Conservation (phyloP, 2,797 vertebrate species). For the Triplophysa yarkandensis region DNA sequence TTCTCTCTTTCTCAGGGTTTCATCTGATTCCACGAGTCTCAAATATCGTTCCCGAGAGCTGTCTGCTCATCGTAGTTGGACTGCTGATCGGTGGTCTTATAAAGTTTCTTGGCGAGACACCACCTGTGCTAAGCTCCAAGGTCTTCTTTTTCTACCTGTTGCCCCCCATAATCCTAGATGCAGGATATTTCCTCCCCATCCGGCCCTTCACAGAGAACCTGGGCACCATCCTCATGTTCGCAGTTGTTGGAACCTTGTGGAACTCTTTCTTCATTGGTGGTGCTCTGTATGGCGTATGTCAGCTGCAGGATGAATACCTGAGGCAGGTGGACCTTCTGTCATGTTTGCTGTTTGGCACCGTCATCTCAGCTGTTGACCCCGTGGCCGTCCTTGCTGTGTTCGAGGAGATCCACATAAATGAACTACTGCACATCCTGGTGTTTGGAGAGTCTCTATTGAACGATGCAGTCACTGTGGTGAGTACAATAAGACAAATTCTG, state of each 20-base stretch:
- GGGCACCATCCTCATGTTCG: conserved; percentile 97
- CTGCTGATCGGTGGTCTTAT: conserved; percentile 92
- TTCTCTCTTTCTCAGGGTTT: conserved; percentile 79
- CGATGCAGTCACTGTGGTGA: conserved; percentile 95
- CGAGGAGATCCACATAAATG: conserved; percentile 98
- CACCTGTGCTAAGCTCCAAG: conserved; percentile 80
- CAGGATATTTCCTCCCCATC: conserved; percentile 95
- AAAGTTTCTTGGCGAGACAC: conserved; percentile 82
- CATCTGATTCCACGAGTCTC: conserved; percentile 91
- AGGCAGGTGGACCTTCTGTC: conserved; percentile 79
- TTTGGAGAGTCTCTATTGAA: conserved; percentile 98
- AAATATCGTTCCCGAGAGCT: conserved; percentile 94
- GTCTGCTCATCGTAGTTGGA: conserved; percentile 93
- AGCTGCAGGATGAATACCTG: conserved; percentile 76
- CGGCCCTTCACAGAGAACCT: conserved; percentile 95
- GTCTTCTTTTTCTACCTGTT: conserved; percentile 94
- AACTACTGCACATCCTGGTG: conserved; percentile 94
- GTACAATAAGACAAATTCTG: conserved; percentile 39
- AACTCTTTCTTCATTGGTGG: conserved; percentile 93
- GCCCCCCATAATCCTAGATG: conserved; percentile 96
- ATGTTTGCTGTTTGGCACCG: conserved; percentile 91
- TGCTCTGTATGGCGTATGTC: conserved; percentile 86
- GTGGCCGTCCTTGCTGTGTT: conserved; percentile 97
- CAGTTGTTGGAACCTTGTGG: conserved; percentile 94
- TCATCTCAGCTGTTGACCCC: conserved; percentile 95